phyloP scores from a whole-genome alignment of 2,888 invertebrate genomes.

The Lycaena phlaeas region DNA sequence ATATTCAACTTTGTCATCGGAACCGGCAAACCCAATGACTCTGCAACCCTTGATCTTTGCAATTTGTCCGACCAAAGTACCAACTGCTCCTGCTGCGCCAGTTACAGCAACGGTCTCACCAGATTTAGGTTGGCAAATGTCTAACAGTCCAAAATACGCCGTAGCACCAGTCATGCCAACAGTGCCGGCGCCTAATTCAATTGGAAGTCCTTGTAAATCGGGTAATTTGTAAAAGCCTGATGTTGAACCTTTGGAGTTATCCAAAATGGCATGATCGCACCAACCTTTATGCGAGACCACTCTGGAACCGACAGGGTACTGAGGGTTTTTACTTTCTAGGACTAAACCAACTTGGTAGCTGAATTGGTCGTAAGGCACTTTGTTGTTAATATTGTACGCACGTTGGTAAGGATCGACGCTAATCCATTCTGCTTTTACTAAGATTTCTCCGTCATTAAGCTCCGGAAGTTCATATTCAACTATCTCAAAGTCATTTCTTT shows the following conservation, averaged over 20 bases:
- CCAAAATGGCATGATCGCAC: conserved; percentile 31
- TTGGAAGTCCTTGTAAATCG: conserved; percentile 54
- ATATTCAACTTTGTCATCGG: conserved; percentile 79
- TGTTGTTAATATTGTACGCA: conserved; percentile 13
- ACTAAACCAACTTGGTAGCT: conserved; percentile 43
- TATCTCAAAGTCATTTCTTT: conserved; percentile 68
- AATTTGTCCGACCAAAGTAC: conserved; percentile 80
- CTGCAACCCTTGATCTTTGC: conserved; percentile 75
- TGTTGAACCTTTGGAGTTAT: conserved; percentile 1
- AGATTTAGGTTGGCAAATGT: conserved; percentile 75
- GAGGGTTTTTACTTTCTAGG: conserved; percentile 70
- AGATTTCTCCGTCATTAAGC: conserved; percentile 65
- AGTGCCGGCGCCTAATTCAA: conserved; percentile 69
- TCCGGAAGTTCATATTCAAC: conserved; percentile 73
- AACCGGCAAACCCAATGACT: conserved; percentile 78
- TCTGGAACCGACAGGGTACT: conserved; percentile 71
- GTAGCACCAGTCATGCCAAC: conserved; percentile 79
- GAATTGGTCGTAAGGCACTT: conserved; percentile 31
- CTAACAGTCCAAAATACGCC: conserved; percentile 78
- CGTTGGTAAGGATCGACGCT: conserved; percentile 36
- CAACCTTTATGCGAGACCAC: conserved; percentile 75
- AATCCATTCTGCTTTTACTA: conserved; percentile 34
- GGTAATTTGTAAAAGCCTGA: conserved; percentile 46
- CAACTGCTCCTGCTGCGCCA: conserved; percentile 81
- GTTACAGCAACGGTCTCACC: conserved; percentile 79